Evolutionary conservation across 2,113 vertebrate genomes (phyloP).

Genomic region (Silurus meridionalis): DNA sequence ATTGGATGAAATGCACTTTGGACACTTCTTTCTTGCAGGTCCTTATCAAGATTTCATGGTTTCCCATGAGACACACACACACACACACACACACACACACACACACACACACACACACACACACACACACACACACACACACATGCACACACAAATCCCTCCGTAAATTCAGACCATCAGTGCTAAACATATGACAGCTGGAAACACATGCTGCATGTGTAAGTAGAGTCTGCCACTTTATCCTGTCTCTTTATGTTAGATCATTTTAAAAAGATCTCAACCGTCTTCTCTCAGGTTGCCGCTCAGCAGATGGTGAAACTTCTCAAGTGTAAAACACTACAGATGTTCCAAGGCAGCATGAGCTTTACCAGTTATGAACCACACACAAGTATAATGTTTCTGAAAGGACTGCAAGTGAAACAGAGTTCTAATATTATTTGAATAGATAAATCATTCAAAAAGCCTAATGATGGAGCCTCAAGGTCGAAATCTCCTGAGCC

Average conservation of each 20-base stretch:
- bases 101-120: background rate
- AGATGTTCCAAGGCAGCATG: constrained; percentile 10
- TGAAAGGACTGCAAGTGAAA: background rate
- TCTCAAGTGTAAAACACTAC: constrained; percentile 17
- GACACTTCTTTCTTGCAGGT: background rate
- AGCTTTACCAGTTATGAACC: background rate
- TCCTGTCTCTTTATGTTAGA: background rate
- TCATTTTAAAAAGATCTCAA: constrained; percentile 1
- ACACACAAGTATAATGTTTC: background rate
- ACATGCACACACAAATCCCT: background rate
- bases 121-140: background rate
- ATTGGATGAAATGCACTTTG: background rate
- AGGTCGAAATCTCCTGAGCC: background rate
- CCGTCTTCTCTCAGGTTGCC: constrained; percentile 14
- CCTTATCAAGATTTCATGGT: background rate
- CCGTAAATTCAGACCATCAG: constrained; percentile 13
- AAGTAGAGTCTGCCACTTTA: background rate
- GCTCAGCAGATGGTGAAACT: constrained; percentile 12
- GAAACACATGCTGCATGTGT: background rate
- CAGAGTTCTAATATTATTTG: background rate
- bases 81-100: background rate
- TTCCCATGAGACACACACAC: background rate
- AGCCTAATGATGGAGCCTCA: background rate
- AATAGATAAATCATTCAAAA: background rate
- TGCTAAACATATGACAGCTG: constrained; percentile 7